Evolutionary conservation across 2,888 invertebrate species (phyloP).

Genomic region (Oscheius sp.): DNA sequence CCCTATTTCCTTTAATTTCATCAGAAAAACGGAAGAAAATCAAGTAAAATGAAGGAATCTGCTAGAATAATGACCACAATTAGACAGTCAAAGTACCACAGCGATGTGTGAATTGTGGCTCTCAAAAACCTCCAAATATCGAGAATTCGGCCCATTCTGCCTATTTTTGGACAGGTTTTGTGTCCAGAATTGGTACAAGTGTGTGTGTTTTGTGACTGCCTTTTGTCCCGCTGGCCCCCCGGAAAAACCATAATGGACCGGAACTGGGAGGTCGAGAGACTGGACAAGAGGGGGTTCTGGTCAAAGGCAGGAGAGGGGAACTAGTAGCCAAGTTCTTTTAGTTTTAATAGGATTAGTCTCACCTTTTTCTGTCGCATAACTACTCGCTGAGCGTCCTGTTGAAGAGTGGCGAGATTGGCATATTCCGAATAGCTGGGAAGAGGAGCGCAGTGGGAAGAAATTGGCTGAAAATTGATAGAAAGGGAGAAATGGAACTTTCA

Average conservation of each 20-base stretch:
- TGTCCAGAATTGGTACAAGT: too few relatives aligned
- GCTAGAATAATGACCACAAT: too few relatives aligned
- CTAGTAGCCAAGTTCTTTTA: background rate
- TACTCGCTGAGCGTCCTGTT: constrained; percentile 16
- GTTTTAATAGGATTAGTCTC: background rate
- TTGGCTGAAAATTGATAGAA: constrained; percentile 22
- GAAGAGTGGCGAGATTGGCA: constrained; percentile 10
- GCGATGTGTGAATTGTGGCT: too few relatives aligned
- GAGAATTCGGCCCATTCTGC: too few relatives aligned
- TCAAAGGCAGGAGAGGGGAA: background rate
- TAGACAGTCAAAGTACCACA: too few relatives aligned
- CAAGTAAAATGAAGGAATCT: too few relatives aligned
- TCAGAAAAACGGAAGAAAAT: too few relatives aligned
- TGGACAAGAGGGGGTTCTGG: too few relatives aligned
- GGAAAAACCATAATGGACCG: constrained; percentile 29
- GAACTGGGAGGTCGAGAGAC: constrained; percentile 21
- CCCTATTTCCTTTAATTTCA: too few relatives aligned
- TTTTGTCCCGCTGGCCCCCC: background rate
- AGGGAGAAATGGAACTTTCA: constrained; percentile 3
- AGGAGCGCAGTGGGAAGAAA: constrained; percentile 13
- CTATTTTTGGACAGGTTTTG: too few relatives aligned
- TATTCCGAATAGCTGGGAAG: constrained; percentile 36
- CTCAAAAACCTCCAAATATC: too few relatives aligned
- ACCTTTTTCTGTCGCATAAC: constrained; percentile 46
- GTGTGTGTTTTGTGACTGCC: too few relatives aligned